Evolutionary conservation across 1,140 invertebrate genomes (phyloP).

Genomic region (Leptinotarsa texana): DNA sequence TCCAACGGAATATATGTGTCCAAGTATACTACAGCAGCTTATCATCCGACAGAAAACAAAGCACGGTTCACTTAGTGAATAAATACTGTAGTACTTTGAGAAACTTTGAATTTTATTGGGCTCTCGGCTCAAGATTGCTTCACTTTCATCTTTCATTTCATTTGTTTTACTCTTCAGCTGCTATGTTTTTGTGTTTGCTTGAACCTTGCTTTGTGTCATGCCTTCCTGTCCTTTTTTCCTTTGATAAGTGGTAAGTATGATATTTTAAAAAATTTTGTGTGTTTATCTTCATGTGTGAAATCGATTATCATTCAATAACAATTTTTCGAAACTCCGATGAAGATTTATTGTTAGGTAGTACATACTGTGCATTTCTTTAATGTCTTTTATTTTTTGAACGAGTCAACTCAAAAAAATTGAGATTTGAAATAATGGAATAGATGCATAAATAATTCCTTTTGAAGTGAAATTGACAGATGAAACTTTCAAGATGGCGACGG

Average conservation of each 20-base stretch:
- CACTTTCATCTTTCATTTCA: conserved; percentile 38
- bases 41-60: conserved; percentile 44
- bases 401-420: too few relatives aligned
- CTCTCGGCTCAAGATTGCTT: conserved; percentile 50
- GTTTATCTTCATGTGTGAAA: too few relatives aligned
- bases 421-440: too few relatives aligned
- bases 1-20: neutral
- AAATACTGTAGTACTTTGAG: neutral
- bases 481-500: too few relatives aligned
- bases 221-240: conserved; percentile 34
- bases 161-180: conserved; percentile 44
- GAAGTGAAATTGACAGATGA: too few relatives aligned
- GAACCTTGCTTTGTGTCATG: conserved; percentile 56
- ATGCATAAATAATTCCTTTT: too few relatives aligned
- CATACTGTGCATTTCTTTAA: too few relatives aligned
- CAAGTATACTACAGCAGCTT: neutral
- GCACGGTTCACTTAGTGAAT: conserved; percentile 53
- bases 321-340: too few relatives aligned
- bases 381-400: too few relatives aligned
- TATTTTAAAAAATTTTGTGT: neutral
- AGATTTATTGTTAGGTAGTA: too few relatives aligned
- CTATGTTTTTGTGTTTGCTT: conserved; percentile 48
- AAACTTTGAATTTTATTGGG: conserved; percentile 50
- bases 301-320: too few relatives aligned
- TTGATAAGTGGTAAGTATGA: conserved; percentile 11